Conservation (phyloP, 2,797 vertebrate genomes). For the Coregonus ussuriensis region DNA sequence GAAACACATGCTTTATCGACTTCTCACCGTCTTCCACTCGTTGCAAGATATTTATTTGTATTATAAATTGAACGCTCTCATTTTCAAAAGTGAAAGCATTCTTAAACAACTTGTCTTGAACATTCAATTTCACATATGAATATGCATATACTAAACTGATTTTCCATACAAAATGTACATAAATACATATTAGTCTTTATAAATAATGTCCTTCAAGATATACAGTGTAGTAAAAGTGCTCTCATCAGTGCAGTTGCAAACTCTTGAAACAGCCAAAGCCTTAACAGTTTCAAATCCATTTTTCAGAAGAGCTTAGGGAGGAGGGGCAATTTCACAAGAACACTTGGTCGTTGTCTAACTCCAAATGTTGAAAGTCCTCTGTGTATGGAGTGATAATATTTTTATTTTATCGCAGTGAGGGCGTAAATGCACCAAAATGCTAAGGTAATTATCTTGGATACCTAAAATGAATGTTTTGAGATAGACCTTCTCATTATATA, state of each 20-base stretch:
- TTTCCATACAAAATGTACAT: too few species aligned
- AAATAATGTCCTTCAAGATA: neutral
- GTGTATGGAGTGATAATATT: slow-evolving; percentile 49
- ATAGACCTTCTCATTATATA: slow-evolving; percentile 41
- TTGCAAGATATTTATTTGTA: neutral
- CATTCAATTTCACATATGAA: neutral
- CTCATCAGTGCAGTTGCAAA: slow-evolving; percentile 17
- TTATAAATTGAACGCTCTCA: neutral
- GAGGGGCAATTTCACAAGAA: slow-evolving; percentile 50
- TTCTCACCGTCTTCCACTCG: neutral
- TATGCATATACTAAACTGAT: neutral
- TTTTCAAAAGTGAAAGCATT: neutral
- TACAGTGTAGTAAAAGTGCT: slow-evolving; percentile 22
- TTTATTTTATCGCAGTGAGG: slow-evolving; percentile 33
- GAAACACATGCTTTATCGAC: neutral
- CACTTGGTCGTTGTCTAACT: slow-evolving; percentile 63
- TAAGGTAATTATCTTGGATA: slow-evolving; percentile 50
- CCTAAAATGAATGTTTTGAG: slow-evolving; percentile 46
- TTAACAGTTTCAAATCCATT: slow-evolving; percentile 47
- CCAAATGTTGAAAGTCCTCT: slow-evolving; percentile 54
- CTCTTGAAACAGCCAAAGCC: slow-evolving; percentile 32
- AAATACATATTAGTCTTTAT: neutral
- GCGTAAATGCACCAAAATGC: slow-evolving; percentile 38
- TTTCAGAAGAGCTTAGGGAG: slow-evolving; percentile 63
- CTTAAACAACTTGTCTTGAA: neutral